Conservation (phyloP, 35 echinoderm and acorn worm species). For the Holothuria glaberrima region DNA sequence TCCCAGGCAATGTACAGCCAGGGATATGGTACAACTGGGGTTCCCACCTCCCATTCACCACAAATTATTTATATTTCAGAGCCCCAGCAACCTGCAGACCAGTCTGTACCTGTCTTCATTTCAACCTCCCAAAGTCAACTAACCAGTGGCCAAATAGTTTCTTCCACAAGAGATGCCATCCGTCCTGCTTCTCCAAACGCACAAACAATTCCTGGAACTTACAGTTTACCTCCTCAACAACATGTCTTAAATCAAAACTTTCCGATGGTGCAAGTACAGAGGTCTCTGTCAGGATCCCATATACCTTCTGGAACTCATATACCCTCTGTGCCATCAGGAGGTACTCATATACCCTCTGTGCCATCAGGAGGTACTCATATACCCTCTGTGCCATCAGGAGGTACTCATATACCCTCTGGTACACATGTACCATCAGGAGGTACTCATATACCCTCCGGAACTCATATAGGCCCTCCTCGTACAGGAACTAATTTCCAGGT, state of each 20-base stretch:
- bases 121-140: constrained; percentile 24
- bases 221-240: constrained; percentile 13
- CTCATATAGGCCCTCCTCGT: background rate
- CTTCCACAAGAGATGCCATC: constrained; percentile 48
- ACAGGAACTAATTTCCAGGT: constrained; percentile 29
- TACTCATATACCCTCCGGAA: background rate
- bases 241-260: constrained; percentile 34
- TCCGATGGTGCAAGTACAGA: constrained; percentile 38
- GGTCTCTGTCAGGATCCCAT: constrained; percentile 5
- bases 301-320: background rate
- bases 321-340: too few species aligned
- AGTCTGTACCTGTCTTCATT: constrained; percentile 32
- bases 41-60: constrained; percentile 1
- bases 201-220: constrained; percentile 40
- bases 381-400: background rate
- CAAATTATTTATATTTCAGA: constrained; percentile 58
- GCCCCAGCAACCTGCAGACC: constrained; percentile 11
- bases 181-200: constrained; percentile 50
- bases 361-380: too few species aligned
- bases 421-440: background rate
- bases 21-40: constrained; percentile 24
- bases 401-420: background rate
- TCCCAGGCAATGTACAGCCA: constrained; percentile 42
- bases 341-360: too few species aligned
- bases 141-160: constrained; percentile 44